Percentiles rank a stretch among this genome's conserved stretches.
Conservation (phyloP, 2,797 vertebrate genomes). For the Lepilemur ruficaudatus region DNA sequence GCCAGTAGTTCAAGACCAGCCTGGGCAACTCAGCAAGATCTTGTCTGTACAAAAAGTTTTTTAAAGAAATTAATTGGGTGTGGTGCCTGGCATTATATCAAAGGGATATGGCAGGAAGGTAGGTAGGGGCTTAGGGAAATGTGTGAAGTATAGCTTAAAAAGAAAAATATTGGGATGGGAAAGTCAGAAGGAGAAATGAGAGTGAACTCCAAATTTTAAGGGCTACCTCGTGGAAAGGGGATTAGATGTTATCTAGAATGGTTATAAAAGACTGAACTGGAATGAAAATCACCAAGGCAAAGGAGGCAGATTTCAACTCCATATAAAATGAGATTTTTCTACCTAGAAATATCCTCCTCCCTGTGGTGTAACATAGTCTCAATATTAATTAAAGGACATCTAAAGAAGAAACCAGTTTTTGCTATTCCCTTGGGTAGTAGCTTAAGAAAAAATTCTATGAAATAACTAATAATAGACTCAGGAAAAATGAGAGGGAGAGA, state of each 20-base stretch:
- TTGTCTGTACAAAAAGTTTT: not conserved
- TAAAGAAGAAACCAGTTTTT: not conserved
- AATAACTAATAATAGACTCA: not conserved
- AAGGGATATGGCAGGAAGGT: not conserved
- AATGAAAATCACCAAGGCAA: not conserved
- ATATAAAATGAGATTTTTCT: not conserved
- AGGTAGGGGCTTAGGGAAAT: not conserved
- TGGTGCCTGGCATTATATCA: not conserved
- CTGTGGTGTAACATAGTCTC: not conserved
- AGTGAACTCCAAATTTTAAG: not conserved
- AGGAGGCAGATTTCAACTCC: not conserved
- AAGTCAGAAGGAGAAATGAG: not conserved
- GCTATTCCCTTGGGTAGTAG: not conserved
- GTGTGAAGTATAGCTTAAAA: not conserved
- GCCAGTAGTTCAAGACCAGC: not conserved
- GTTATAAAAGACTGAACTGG: not conserved
- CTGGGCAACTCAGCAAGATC: not conserved
- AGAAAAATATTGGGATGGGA: not conserved
- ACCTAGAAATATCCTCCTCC: not conserved
- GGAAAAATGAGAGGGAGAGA: not conserved
- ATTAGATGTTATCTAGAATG: not conserved
- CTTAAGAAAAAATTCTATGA: not conserved
- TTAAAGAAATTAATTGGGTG: not conserved
- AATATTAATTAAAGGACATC: not conserved
- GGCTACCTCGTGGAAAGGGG: not conserved